phyloP scores from a whole-genome alignment of 2,888 invertebrate genomes.

The Sinopyrophorus schimmeli region DNA sequence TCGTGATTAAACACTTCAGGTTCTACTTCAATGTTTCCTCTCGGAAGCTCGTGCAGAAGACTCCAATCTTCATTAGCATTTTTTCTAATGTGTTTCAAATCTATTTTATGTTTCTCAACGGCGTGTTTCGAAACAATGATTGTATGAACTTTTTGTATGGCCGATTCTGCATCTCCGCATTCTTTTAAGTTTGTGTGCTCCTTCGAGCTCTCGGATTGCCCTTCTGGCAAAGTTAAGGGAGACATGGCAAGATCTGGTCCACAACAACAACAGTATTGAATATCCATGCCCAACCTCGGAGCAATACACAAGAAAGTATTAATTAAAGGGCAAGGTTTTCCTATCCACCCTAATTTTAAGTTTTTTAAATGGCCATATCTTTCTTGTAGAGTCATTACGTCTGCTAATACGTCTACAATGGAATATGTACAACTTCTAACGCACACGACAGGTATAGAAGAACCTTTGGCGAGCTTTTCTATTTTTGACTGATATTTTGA shows the following conservation, averaged over 20 bases:
- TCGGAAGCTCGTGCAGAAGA: conserved; percentile 25
- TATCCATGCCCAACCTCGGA: conserved; percentile 27
- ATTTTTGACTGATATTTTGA: conserved; percentile 24
- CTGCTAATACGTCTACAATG: conserved; percentile 16
- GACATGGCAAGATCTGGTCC: conserved; percentile 1
- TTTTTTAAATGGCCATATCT: conserved; percentile 22
- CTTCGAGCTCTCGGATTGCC: conserved; percentile 6
- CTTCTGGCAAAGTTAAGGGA: conserved; percentile 14
- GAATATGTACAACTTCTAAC: conserved; percentile 14
- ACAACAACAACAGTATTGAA: conserved; percentile 25
- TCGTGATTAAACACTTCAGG: conserved; percentile 22
- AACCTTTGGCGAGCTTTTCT: conserved; percentile 18
- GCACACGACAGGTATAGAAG: conserved; percentile 23
- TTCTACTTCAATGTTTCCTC: conserved; percentile 14
- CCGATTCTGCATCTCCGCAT: neutral
- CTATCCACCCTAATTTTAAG: conserved; percentile 30
- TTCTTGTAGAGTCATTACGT: conserved; percentile 28
- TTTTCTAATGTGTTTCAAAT: conserved; percentile 11
- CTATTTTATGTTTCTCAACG: conserved; percentile 8
- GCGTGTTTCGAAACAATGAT: conserved; percentile 18
- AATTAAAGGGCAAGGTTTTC: conserved; percentile 22
- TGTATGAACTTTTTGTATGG: conserved; percentile 18
- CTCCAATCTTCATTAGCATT: conserved; percentile 26
- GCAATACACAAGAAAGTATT: conserved; percentile 30
- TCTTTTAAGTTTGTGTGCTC: conserved; percentile 21